phyloP scores from a whole-genome alignment of 2,888 invertebrate genomes.

The Chloroclysta siterata region DNA sequence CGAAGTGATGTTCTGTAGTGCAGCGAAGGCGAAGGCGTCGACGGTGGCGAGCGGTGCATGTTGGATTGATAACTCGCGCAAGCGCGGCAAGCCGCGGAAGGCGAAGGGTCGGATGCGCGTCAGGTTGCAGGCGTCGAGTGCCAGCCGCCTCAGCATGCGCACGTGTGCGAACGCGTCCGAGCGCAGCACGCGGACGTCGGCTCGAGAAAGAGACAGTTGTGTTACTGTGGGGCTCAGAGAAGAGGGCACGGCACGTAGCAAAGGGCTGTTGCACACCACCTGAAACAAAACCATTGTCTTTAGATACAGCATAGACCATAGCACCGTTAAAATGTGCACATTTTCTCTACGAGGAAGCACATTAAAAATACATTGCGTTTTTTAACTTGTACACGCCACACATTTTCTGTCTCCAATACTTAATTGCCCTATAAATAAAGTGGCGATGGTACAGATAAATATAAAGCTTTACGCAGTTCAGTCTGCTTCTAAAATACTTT shows the following conservation, averaged over 20 bases:
- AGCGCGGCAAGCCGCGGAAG: constrained; percentile 91
- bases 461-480: constrained; percentile 19
- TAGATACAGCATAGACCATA: constrained; percentile 5
- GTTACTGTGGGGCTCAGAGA: constrained; percentile 91
- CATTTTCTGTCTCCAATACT: neutral
- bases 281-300: constrained; percentile 65
- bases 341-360: too few species aligned
- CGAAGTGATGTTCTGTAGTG: constrained; percentile 91
- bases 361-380: too few species aligned
- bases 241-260: constrained; percentile 91
- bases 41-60: constrained; percentile 93
- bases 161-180: constrained; percentile 94
- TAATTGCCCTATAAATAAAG: neutral
- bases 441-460: neutral
- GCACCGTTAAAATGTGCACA: too few species aligned
- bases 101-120: constrained; percentile 92
- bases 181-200: constrained; percentile 92
- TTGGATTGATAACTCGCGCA: constrained; percentile 93
- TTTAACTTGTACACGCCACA: neutral
- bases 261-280: constrained; percentile 95
- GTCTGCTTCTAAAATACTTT: constrained; percentile 40
- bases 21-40: constrained; percentile 93
- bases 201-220: constrained; percentile 93
- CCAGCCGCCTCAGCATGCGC: constrained; percentile 91
- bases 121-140: constrained; percentile 94